Evolutionary conservation across 2,888 invertebrate species (phyloP), one percentile per base, ranked within the genome.

Genomic region (Acrobasis repandana): DNA sequence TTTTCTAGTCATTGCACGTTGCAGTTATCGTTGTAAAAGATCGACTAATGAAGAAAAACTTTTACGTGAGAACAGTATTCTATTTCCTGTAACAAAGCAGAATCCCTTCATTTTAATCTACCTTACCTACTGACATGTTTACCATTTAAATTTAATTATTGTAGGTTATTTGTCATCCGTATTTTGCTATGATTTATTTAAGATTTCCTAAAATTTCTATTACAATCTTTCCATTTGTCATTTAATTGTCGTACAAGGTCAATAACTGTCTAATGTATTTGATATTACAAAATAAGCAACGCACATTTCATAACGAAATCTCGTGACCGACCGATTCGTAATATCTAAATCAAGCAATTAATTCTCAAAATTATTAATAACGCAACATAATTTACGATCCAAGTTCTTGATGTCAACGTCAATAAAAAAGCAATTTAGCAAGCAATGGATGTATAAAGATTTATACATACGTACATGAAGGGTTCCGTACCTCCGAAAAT

Each of bases 381-480:
- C 11, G 34, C 57, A 48, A 36, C 36, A 28, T 14, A 38, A 54
- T 54, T 49, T 33, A 48, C 36, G 57, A 36, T 34, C 6, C 8
- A 15, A 33, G 28, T 34, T 50, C 51, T 9, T 34, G 28, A 18
- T 60, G 46, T 33, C 47, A 18, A 51, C 43, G n/a, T 33, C 52
- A 52, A 52, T 60, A 60, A 60, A 60, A 50, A 28, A 52, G 16
- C 52, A 28, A 34, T 60, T 52, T 60, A 10, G 60, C 46, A 43
- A 33, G 14, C 14, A 16, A n/a, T 11, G n/a, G 16, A 60, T n/a
- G 52, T 4, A 28, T 28, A 28, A 6, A 6, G 33, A 52, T n/a
- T n/a, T n/a, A n/a, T n/a, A n/a, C n/a, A n/a, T n/a, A n/a, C n/a
- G n/a, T n/a, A n/a, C n/a, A n/a, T n/a, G n/a, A n/a, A n/a, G n/a